These are phyloP conservation scores for Stramonita haemastoma DNA, from an alignment of 2,888 invertebrate species.

Conservation along the genomic window DNA sequence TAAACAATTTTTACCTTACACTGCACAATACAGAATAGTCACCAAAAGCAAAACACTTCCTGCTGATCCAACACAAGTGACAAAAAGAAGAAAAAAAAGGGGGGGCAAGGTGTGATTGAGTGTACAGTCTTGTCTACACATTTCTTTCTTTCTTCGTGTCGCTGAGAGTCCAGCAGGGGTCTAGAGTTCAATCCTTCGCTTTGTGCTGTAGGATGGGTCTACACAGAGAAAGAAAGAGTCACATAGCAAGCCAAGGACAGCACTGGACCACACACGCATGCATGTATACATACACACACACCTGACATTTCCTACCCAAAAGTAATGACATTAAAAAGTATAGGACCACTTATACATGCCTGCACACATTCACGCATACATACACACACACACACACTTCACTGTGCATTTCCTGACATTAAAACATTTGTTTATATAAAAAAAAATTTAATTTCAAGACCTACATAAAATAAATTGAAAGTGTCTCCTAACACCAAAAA, in stretches of 20 bases:
- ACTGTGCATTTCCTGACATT: too few relatives aligned
- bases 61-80: background rate
- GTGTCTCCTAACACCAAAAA: too few relatives aligned
- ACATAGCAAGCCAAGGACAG: background rate
- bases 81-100: background rate
- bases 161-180: background rate
- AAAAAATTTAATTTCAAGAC: too few relatives aligned
- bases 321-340: too few relatives aligned
- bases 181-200: conserved; percentile 27
- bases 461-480: too few relatives aligned
- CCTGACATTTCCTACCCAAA: background rate
- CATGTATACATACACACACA: too few relatives aligned
- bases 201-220: conserved; percentile 18
- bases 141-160: background rate
- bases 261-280: background rate
- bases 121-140: too few relatives aligned
- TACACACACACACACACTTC: too few relatives aligned
- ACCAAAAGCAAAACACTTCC: background rate
- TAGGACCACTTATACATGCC: too few relatives aligned
- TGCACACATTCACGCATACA: too few relatives aligned
- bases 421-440: too few relatives aligned
- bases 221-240: conserved; percentile 3
- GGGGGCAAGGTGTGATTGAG: too few relatives aligned
- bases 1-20: background rate
- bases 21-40: background rate